Percentiles rank a stretch among this genome's conserved stretches.
Conservation (phyloP, 2,888 invertebrate genomes). For the Taphrorychus bicolor region DNA sequence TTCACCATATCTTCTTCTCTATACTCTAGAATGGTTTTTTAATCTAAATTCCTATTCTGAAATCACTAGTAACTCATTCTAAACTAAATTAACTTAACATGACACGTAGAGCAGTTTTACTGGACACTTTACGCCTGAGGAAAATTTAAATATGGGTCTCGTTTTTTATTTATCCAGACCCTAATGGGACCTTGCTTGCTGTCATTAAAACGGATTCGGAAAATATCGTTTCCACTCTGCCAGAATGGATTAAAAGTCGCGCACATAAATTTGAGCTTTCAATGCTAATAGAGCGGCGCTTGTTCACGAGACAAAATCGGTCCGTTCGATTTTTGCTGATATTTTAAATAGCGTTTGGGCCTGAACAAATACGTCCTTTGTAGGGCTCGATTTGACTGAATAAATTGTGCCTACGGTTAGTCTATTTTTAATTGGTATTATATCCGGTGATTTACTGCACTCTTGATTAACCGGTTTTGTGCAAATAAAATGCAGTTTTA, state of each 20-base stretch:
- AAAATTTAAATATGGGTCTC: not conserved
- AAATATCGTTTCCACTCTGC: slow-evolving; percentile 7
- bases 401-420: not conserved
- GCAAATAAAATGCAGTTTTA: too few relatives aligned
- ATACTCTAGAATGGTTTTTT: too few relatives aligned
- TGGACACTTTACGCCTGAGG: not conserved
- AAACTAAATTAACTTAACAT: not conserved
- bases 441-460: too few relatives aligned
- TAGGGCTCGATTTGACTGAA: not conserved
- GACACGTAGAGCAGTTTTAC: too few relatives aligned
- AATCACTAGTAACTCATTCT: too few relatives aligned
- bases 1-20: too few relatives aligned
- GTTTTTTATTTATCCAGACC: not conserved
- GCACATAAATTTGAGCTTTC: slow-evolving; percentile 11
- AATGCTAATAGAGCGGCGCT: slow-evolving; percentile 9
- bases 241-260: slow-evolving; percentile 7
- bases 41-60: too few relatives aligned
- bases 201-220: slow-evolving; percentile 4
- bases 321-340: slow-evolving; percentile 1
- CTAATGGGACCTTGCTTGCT: not conserved
- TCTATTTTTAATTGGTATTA: not conserved
- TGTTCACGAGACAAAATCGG: not conserved
- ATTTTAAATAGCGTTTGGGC: not conserved
- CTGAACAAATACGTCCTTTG: slow-evolving; percentile 1
- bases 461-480: too few relatives aligned